Evolutionary conservation across 35 echinoderm and acorn worm genomes (phyloP), one percentile per base, ranked within the genome.

Genomic region (Anneissia japonica): DNA sequence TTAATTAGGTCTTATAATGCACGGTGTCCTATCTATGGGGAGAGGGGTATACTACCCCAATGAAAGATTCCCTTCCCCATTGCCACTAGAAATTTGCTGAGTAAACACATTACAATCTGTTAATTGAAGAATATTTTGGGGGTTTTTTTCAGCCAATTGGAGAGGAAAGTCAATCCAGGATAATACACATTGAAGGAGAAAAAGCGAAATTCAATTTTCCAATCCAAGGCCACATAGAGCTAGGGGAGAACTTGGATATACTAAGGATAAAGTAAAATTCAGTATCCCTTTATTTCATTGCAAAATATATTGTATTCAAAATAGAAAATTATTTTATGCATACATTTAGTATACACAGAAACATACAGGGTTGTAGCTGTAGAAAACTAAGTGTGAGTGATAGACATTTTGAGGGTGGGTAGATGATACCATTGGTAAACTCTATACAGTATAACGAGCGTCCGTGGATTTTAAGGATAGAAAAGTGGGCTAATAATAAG

Each of bases 191-290:
- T 79, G 46, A 92, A n/a, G 89, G 86, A 32, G 36, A 29, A 29
- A 96, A 96, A 75, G 77, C 84, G 35, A 79, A 36, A 3, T 92
- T 92, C 75, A 77, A 83, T 31, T 96, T 96, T 81, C 83, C 83
- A 46, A 73, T 96, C 21, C 86, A 92, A 72, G 85, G 86, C 45
- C 93, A 96, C 84, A 73, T 86, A 77, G 86, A 92, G 13, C 87
- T 96, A 32, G 93, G 93, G 64, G 93, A 96, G 45, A 34, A 90
- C 33, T 39, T 96, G 79, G 87, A 96, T 51, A 96, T 96, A 35
- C 85, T 96, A 17, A 74, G 93, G 45, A 86, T 81, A 87, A 96
- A 92, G 93, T 96, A 87, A 85, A 88, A 87, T 76, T 75, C 32
- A 29, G 76, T 73, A 28, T 19, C 28, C 6, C 30, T 79, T 39